Evolutionary conservation across 2,888 invertebrate species (phyloP), one percentile per base, ranked within the genome.

Genomic region (Helobdella robusta): DNA sequence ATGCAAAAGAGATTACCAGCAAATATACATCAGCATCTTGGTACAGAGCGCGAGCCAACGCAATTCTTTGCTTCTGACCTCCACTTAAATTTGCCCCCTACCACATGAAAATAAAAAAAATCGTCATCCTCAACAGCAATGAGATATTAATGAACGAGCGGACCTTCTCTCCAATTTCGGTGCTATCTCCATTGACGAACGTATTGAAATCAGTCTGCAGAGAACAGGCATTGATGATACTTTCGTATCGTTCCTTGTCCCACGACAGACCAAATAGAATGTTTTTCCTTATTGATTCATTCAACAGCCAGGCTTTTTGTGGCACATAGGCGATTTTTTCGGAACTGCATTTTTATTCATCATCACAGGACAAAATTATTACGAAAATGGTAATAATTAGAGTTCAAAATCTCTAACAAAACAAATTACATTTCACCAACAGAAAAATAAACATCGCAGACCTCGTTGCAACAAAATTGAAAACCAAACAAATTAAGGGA

Each of bases 291-390:
- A 90, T 83, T 1, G 87, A 85, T 6, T 85, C 85, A 76, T 89
- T 89, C 58, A 87, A 78, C 25, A 90, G 81, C 89, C 89, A 90
- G 0, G 89, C 86, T 46, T 85, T 85, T 77, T 89, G 89, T 0
- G 88, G 70, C 20, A 73, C 74, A 68, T 74, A 76, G 0, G 77
- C 76, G 64, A 75, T 68, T n/a, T n/a, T n/a, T n/a, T 66, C 72
- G 23, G 70, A 66, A 64, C 73, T 70, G 36, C 76, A 76, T 40
- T 40, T 40, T 40, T 40, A n/a, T 40, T 40, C 44, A 40, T 11
- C 11, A 40, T 40, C 71, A 30, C 71, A 69, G 36, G 59, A 44
- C 30, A 20, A 32, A 34, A 44, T 18, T 1, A 32, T 23, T 32
- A 62, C 25, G 2, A 60, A 64, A 64, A 56, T 52, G 23, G 8